Conservation (phyloP, 2,113 vertebrate genomes). For the Propithecus coquereli region DNA sequence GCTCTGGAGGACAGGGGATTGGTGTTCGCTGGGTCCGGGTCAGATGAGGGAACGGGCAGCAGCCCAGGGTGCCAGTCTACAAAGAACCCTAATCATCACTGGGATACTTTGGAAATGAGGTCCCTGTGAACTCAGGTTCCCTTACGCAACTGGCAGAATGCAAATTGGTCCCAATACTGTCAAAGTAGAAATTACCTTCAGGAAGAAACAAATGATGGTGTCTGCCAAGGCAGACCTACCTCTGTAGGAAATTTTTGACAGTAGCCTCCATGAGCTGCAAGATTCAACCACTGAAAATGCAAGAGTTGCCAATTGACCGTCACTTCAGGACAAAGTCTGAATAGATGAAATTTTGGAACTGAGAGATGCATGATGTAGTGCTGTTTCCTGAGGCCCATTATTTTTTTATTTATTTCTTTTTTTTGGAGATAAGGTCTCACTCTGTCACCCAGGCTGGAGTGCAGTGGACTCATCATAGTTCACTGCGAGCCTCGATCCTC, state of each 20-base stretch:
- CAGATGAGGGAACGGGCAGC: neutral
- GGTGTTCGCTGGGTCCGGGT: neutral
- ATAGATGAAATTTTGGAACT: neutral
- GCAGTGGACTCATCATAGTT: too few relatives aligned
- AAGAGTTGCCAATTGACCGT: neutral
- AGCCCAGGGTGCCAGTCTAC: neutral
- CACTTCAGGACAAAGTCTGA: neutral
- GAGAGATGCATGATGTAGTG: neutral
- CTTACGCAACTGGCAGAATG: neutral
- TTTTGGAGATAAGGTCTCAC: too few relatives aligned
- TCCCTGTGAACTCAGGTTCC: neutral
- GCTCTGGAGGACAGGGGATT: neutral
- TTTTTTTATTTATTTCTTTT: neutral
- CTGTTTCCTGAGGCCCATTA: neutral
- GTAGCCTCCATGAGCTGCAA: neutral
- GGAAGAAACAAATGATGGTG: neutral
- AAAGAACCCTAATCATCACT: neutral
- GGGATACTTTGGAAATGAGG: neutral
- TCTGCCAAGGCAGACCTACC: neutral
- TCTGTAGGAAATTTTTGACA: neutral
- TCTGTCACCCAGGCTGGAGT: too few relatives aligned
- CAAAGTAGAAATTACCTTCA: neutral
- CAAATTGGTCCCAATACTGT: neutral
- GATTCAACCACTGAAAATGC: accelerated
- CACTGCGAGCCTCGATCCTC: too few relatives aligned